Percentiles rank a stretch among this genome's conserved stretches.
Evolutionary conservation across 2,113 vertebrate genomes (phyloP).

Genomic region (Myodes glareolus): DNA sequence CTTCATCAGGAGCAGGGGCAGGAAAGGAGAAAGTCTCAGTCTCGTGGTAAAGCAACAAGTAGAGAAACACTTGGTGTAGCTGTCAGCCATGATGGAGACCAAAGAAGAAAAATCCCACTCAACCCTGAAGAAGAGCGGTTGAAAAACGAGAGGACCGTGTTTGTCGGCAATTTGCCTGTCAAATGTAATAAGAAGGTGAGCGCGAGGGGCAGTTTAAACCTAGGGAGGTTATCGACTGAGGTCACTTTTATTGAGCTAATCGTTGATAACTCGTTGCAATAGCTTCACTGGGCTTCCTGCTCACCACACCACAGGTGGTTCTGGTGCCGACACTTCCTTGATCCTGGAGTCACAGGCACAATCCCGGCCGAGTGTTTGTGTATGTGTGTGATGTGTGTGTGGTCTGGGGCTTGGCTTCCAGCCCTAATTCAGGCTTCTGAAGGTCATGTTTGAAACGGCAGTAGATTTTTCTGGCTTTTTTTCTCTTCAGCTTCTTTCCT

Average conservation of each 20-base stretch:
- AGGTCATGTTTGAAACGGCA: background rate
- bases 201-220: background rate
- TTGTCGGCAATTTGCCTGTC: constrained; percentile 95
- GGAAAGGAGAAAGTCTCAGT: constrained; percentile 78
- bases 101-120: constrained; percentile 68
- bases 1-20: constrained; percentile 70
- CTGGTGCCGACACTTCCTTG: background rate
- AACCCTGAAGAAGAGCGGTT: constrained; percentile 83
- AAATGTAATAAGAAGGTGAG: constrained; percentile 90
- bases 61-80: constrained; percentile 48
- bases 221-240: too few species aligned
- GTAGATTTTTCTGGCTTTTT: background rate
- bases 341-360: background rate
- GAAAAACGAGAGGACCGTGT: constrained; percentile 91
- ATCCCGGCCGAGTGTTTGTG: too few species aligned
- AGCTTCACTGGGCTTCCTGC: background rate
- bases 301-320: background rate
- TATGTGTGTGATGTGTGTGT: background rate
- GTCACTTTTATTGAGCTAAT: background rate
- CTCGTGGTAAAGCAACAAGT: background rate
- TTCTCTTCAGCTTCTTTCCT: background rate
- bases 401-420: background rate
- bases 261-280: background rate
- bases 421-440: background rate
- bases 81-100: background rate